A percentile compares a stretch with the other conserved stretches of the same genome.
Conservation (phyloP, 1,140 invertebrate species). For the Luehdorfia chinensis region DNA sequence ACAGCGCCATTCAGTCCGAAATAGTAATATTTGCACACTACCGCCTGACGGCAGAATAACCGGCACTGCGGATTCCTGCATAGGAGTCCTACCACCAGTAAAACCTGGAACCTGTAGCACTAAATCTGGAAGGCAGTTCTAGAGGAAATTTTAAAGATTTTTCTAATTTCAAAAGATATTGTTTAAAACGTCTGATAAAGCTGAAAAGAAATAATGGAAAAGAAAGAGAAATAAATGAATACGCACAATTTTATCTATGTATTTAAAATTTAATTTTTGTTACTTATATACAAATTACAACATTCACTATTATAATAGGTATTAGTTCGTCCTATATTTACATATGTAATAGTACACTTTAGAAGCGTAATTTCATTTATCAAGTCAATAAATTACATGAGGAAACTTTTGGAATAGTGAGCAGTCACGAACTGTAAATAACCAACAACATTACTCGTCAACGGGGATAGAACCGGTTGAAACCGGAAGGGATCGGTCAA, state of each 20-base stretch:
- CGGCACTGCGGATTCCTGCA: too few species aligned
- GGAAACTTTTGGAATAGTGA: slow-evolving; percentile 67
- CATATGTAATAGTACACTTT: slow-evolving; percentile 74
- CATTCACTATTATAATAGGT: slow-evolving; percentile 75
- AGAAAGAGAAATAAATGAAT: slow-evolving; percentile 41
- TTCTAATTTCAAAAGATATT: too few species aligned
- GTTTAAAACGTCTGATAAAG: too few species aligned
- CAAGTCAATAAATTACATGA: slow-evolving; percentile 69
- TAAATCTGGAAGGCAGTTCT: too few species aligned
- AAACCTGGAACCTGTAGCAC: too few species aligned
- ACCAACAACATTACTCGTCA: slow-evolving; percentile 34
- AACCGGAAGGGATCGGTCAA: slow-evolving; percentile 11
- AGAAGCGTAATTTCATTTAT: slow-evolving; percentile 73
- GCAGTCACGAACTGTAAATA: slow-evolving; percentile 47
- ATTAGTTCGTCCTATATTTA: slow-evolving; percentile 74
- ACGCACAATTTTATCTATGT: slow-evolving; percentile 70
- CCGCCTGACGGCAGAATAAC: too few species aligned
- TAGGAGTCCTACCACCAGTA: too few species aligned
- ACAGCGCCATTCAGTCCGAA: too few species aligned
- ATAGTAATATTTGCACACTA: too few species aligned
- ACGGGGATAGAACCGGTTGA: slow-evolving; percentile 38
- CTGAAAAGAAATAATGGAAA: too few species aligned
- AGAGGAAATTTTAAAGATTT: too few species aligned
- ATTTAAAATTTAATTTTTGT: slow-evolving; percentile 77
- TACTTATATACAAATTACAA: slow-evolving; percentile 77